Percentiles rank a stretch among this genome's conserved stretches.
These are phyloP conservation scores for Leptestheria dahalacensis DNA, from an alignment of 1,140 invertebrate genomes.

Conservation along the genomic window DNA sequence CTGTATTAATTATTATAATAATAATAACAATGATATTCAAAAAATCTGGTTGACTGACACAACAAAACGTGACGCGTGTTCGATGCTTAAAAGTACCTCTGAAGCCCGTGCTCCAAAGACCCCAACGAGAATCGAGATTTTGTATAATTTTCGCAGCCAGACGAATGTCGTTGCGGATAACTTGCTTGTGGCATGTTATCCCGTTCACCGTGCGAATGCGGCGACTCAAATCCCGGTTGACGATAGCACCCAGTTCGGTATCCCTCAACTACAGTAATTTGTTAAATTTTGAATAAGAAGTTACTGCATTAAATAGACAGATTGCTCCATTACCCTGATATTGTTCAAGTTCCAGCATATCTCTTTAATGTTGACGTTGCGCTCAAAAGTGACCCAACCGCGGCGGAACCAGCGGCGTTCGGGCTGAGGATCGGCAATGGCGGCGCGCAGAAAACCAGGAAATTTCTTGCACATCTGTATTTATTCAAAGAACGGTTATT, in stretches of 20 bases:
- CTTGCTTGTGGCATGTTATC: slow-evolving; percentile 75
- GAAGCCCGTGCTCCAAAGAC: slow-evolving; percentile 45
- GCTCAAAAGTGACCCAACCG: slow-evolving; percentile 95
- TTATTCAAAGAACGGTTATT: slow-evolving; percentile 11
- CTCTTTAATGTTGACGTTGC: slow-evolving; percentile 96
- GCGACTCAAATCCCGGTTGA: slow-evolving; percentile 83
- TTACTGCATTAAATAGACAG: too few relatives aligned
- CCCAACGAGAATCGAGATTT: slow-evolving; percentile 71
- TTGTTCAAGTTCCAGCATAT: slow-evolving; percentile 99
- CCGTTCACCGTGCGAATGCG: slow-evolving; percentile 85
- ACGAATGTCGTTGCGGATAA: slow-evolving; percentile 83
- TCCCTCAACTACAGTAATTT: slow-evolving; percentile 51
- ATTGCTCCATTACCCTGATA: slow-evolving; percentile 46
- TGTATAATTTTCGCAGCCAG: slow-evolving; percentile 88
- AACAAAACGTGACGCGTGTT: too few relatives aligned
- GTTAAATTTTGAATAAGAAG: background rate
- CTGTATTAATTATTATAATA: too few relatives aligned
- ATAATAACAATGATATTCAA: slow-evolving; percentile 14
- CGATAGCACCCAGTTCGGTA: slow-evolving; percentile 82
- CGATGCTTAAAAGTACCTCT: too few relatives aligned
- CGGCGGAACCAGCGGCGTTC: slow-evolving; percentile 88
- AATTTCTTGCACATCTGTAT: slow-evolving; percentile 80
- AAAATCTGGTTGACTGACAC: slow-evolving; percentile 1
- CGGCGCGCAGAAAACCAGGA: slow-evolving; percentile 88
- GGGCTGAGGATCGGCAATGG: slow-evolving; percentile 88